Percentiles rank a stretch among this genome's conserved stretches.
These are phyloP conservation scores for Sclerodermus sp. DNA, from an alignment of 2,888 invertebrate genomes.

Conservation along the genomic window DNA sequence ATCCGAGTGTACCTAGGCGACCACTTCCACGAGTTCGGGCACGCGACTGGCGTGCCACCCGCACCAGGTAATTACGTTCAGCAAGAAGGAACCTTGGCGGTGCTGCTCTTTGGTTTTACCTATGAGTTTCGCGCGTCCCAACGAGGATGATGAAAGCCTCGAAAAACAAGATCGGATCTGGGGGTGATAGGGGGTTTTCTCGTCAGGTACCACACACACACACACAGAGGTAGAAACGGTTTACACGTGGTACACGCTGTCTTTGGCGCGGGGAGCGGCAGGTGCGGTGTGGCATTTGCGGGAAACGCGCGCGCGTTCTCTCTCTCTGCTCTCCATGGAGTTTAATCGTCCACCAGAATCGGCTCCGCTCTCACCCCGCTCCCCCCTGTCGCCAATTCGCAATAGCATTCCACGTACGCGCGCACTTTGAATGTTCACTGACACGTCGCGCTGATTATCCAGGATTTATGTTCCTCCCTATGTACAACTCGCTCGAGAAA, in stretches of 20 bases:
- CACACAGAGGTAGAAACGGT: background rate
- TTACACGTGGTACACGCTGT: background rate
- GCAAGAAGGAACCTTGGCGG: no score
- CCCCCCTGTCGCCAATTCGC: no score
- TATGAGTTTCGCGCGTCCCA: no score
- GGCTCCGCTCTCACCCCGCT: background rate
- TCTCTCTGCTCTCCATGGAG: background rate
- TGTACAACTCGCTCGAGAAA: background rate
- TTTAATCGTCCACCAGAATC: background rate
- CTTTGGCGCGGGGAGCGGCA: no score
- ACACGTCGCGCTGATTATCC: background rate
- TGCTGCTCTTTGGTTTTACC: no score
- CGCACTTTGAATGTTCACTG: background rate
- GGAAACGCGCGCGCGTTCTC: background rate
- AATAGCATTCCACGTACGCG: background rate
- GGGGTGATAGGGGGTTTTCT: no score
- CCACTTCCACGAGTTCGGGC: slow-evolving; percentile 27
- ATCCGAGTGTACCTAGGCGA: slow-evolving; percentile 29
- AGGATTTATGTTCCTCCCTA: background rate
- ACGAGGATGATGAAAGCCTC: no score
- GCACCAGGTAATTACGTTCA: no score
- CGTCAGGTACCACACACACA: background rate
- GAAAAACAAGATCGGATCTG: no score
- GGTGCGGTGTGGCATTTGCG: background rate
- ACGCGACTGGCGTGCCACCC: slow-evolving; percentile 18